Evolutionary conservation across 2,113 vertebrate genomes (phyloP), one percentile per base, ranked within the genome.

Genomic region (Lepisosteus oculatus): DNA sequence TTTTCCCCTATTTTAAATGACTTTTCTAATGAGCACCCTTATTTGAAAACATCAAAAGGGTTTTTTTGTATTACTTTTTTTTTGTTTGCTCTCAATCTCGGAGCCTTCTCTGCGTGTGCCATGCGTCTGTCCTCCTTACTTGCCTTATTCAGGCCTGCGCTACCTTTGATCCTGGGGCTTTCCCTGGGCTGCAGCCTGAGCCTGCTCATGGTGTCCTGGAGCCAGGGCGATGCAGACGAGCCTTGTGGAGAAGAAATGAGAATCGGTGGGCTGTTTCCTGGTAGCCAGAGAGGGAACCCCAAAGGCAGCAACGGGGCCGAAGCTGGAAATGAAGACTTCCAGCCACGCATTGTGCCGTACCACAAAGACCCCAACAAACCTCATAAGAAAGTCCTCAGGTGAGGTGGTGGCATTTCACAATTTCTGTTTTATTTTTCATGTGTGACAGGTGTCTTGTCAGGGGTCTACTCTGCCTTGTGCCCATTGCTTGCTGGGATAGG

Each of bases 321-420:
- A 54, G 73, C 76, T 2, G 86, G 69, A 13, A 81, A 62, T 1
- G 78, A 82, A 0, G 89, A 92, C 61, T 92, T 93, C 85, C 87
- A 85, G 75, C 96, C 97, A 0, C 87, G 93, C n/a, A 95, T 99
- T 44, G 91, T 99, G 0, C 97, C 97, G 0, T 99, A 99, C 78
- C 92, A 93, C 81, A 91, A 94, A 66, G 95, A 96, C 66, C 95
- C 95, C 3, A 95, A 89, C 84, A 95, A 96, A 80, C 89, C 94
- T 3, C 93, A 95, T 82, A 96, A 95, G 83, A 98, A 98, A 78
- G 97, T 99, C 65, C 94, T 97, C 75, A 93, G 97, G 97, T 98
- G 77, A 89, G 80, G 76, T 15, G 47, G 29, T 29, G 29, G 29
- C 29, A 29, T 29, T 29, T 29, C 29, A 29, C 29, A 29, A 29